Evolutionary conservation across 2,797 vertebrate species (phyloP).

Genomic region (Acipenser transmontanus): DNA sequence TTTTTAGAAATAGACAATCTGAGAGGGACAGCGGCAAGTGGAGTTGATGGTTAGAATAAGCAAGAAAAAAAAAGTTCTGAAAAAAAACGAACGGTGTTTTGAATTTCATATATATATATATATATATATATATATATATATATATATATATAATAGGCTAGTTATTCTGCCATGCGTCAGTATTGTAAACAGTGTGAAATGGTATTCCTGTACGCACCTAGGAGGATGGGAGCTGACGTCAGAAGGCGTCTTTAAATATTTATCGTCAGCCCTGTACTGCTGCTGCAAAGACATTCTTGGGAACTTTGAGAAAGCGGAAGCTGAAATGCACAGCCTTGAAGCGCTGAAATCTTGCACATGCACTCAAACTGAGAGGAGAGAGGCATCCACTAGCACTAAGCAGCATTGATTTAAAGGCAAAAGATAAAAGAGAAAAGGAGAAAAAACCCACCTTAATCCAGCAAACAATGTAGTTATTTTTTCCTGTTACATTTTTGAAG

Average conservation of each 20-base stretch:
- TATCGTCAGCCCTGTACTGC: slow-evolving; percentile 27
- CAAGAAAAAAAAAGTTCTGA: background rate
- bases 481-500: slow-evolving; percentile 5
- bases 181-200: slow-evolving; percentile 13
- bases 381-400: background rate
- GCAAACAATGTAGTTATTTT: background rate
- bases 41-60: background rate
- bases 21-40: background rate
- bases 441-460: background rate
- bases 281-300: slow-evolving; percentile 40
- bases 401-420: background rate
- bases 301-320: slow-evolving; percentile 45
- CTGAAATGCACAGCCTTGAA: slow-evolving; percentile 22
- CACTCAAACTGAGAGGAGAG: slow-evolving; percentile 13
- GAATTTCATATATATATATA: slow-evolving; percentile 13
- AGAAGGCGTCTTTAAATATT: slow-evolving; percentile 70
- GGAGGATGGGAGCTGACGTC: slow-evolving; percentile 71
- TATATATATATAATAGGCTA: slow-evolving; percentile 13
- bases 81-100: background rate
- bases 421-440: slow-evolving; percentile 7
- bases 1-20: background rate
- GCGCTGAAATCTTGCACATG: slow-evolving; percentile 12
- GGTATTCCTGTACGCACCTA: slow-evolving; percentile 41
- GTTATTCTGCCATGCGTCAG: slow-evolving; percentile 16
- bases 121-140: slow-evolving; percentile 18